Evolutionary conservation across 2,888 invertebrate genomes (phyloP).

Genomic region (Andrena hattorfiana): DNA sequence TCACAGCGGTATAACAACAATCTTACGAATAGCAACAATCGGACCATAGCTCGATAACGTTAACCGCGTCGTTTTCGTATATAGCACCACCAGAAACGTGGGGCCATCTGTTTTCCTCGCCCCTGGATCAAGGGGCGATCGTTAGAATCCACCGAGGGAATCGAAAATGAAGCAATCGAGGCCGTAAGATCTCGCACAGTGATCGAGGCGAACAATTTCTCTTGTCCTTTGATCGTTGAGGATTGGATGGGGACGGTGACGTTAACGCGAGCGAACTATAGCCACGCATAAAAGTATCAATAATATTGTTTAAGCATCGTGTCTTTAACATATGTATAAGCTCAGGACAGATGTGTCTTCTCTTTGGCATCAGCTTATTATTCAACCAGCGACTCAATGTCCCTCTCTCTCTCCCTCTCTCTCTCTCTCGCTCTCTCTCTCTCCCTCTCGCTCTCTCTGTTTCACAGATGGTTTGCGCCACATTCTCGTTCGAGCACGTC

Average conservation of each 20-base stretch:
- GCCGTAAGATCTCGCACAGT: slow-evolving; percentile 3
- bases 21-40: slow-evolving; percentile 85
- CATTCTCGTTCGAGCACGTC: slow-evolving; percentile 22
- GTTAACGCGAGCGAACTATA: slow-evolving; percentile 80
- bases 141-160: background rate
- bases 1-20: slow-evolving; percentile 84
- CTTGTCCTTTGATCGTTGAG: background rate
- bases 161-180: background rate
- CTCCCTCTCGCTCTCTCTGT: background rate
- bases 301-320: slow-evolving; percentile 84
- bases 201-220: slow-evolving; percentile 27
- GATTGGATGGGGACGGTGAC: slow-evolving; percentile 47
- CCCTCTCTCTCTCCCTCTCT: slow-evolving; percentile 13
- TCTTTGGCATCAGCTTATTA: slow-evolving; percentile 64
- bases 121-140: no score
- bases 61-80: slow-evolving; percentile 70
- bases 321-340: slow-evolving; percentile 84
- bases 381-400: slow-evolving; percentile 58
- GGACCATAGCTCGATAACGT: slow-evolving; percentile 80
- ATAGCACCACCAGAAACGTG: background rate
- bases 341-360: slow-evolving; percentile 82
- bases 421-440: slow-evolving; percentile 1
- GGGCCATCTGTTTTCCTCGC: background rate
- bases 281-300: slow-evolving; percentile 84
- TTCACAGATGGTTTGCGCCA: background rate